Percentiles rank a stretch among this genome's conserved stretches.
These are phyloP conservation scores for Dicerorhinus sumatrensis DNA, from an alignment of 2,113 vertebrate genomes.

Conservation along the genomic window DNA sequence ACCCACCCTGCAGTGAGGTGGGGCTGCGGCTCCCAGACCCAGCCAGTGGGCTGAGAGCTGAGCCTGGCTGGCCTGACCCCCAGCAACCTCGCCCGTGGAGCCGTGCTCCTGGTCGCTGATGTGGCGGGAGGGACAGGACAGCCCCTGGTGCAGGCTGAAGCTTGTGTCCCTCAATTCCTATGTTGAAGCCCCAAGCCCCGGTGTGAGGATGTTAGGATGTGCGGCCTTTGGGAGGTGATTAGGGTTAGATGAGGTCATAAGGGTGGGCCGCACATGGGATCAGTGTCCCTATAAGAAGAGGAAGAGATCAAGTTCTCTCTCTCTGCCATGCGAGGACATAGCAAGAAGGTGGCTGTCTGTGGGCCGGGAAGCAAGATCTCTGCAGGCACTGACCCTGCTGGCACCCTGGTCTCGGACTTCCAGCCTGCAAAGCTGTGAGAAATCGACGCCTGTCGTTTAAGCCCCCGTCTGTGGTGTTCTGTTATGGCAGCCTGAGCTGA, in stretches of 20 bases:
- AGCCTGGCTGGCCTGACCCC: background rate
- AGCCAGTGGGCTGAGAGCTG: background rate
- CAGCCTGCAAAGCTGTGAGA: background rate
- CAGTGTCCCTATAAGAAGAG: accelerated
- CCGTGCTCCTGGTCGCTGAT: background rate
- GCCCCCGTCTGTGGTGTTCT: too few species aligned
- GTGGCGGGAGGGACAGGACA: accelerated
- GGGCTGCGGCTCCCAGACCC: background rate
- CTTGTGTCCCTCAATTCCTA: too few species aligned
- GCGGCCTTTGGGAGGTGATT: too few species aligned
- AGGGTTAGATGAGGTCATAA: background rate
- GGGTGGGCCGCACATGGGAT: too few species aligned
- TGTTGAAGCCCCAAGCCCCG: too few species aligned
- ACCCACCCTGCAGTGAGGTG: background rate
- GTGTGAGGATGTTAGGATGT: too few species aligned
- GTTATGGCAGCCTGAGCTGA: accelerated
- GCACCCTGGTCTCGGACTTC: accelerated
- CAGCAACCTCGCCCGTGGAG: accelerated
- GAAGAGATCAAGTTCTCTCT: background rate
- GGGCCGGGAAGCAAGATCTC: background rate
- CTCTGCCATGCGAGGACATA: accelerated
- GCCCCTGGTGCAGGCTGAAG: too few species aligned
- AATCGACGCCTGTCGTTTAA: accelerated
- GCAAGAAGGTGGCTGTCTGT: accelerated
- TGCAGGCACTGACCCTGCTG: accelerated